Evolutionary conservation across 1,140 invertebrate genomes (phyloP).

Genomic region (Euura saliciscinereae): DNA sequence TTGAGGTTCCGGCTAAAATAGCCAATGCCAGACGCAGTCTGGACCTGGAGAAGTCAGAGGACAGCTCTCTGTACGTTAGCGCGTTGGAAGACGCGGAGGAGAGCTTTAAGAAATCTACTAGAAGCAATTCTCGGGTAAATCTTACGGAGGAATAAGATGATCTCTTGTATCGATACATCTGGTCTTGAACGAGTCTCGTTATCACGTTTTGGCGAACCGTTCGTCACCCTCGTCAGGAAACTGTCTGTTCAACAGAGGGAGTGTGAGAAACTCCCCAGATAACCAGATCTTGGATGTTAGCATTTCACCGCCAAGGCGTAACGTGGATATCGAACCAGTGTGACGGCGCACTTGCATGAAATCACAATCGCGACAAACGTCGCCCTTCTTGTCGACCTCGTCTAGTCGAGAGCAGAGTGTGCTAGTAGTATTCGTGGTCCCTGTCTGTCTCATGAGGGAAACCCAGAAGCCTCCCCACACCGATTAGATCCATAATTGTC

Average conservation of each 20-base stretch:
- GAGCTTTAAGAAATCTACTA: conserved; percentile 28
- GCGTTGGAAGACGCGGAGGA: conserved; percentile 72
- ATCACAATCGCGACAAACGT: too few relatives aligned
- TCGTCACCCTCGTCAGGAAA: background rate
- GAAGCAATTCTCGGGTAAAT: background rate
- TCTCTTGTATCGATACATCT: background rate
- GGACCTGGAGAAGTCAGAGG: conserved; percentile 67
- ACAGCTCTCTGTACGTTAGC: conserved; percentile 73
- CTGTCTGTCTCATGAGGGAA: too few relatives aligned
- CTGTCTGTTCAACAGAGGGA: background rate
- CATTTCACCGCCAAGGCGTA: too few relatives aligned
- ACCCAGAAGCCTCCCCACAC: too few relatives aligned
- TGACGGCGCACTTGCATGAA: too few relatives aligned
- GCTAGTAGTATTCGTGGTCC: too few relatives aligned
- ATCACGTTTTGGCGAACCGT: background rate
- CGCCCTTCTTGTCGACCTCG: too few relatives aligned
- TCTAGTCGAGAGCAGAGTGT: too few relatives aligned
- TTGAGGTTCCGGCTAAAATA: conserved; percentile 33
- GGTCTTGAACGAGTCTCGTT: too few relatives aligned
- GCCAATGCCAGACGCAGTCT: conserved; percentile 40
- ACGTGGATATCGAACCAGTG: too few relatives aligned
- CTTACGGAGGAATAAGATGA: background rate
- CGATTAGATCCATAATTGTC: too few relatives aligned
- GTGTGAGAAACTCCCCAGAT: background rate
- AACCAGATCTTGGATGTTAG: too few relatives aligned